Conservation (phyloP, 2,797 vertebrate species). For the Myotis daubentonii region DNA sequence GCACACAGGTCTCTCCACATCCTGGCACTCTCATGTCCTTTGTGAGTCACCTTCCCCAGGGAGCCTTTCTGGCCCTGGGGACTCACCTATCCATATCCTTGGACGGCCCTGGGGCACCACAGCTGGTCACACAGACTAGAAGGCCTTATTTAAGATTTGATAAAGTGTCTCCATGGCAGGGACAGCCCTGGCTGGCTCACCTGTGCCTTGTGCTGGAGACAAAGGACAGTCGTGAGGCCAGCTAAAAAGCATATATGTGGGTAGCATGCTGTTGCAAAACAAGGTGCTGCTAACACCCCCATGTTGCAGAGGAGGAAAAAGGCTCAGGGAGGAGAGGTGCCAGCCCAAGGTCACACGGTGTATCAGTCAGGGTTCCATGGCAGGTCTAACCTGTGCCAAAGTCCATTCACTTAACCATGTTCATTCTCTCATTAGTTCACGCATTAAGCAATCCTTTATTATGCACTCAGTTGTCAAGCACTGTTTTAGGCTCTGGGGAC, state of each 20-base stretch:
- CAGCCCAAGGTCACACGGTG: not conserved
- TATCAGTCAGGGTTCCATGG: not conserved
- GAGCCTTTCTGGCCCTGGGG: not conserved
- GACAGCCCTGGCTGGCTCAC: not conserved
- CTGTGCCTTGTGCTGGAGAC: not conserved
- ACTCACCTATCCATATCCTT: not conserved
- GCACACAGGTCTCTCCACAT: not conserved
- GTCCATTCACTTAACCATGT: not conserved
- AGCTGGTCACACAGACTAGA: not conserved
- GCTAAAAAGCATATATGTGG: fast-evolving
- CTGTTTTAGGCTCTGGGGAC: not conserved
- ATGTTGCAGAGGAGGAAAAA: not conserved
- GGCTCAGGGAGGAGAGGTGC: not conserved
- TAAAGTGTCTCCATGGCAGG: not conserved
- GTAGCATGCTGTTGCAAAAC: no score
- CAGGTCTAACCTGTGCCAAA: not conserved
- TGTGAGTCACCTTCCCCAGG: no score
- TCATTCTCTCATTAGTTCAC: not conserved
- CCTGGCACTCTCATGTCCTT: fast-evolving
- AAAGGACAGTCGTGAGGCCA: not conserved
- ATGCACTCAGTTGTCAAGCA: not conserved
- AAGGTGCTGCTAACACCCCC: not conserved
- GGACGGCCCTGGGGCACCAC: not conserved
- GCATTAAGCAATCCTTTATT: not conserved
- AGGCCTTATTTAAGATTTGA: not conserved